Base-by-base conservation (phyloP, 2,888 invertebrate species). In the Rhabditoides inermis region DNA sequence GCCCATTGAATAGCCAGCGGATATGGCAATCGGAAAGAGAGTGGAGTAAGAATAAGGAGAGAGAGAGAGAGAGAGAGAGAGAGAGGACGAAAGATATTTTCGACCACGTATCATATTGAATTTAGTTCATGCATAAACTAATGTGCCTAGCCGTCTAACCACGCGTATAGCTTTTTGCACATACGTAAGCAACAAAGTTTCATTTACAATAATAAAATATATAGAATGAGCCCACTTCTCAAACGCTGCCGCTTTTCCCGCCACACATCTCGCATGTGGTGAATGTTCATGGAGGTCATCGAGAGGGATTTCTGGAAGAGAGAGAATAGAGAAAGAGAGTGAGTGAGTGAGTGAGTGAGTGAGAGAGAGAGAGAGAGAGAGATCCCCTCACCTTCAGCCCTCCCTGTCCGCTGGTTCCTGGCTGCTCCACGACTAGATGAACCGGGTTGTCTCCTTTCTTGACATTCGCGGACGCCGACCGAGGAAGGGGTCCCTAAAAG, bases 251-350 rank as follows among this genome's bases (percentile, higher is more conserved):
- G 15, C 10, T 32, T 32, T 32, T 39, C 7, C n/a, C 20, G 39
- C 20, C 20, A 39, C n/a, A 6, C 6, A 39, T 6, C 6, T 7
- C 20, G 36, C 23, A 26, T n/a, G 15, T 27, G 28, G 32, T 15
- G 26, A 41, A 49, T 30, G 41, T 5, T 23, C 27, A 27, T 30
- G 25, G 25, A 23, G 32, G n/a, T n/a, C n/a, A 37, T 22, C n/a
- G 30, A 7, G 30, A 22, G 49, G 25, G 10, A 49, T 25, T 23
- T 20, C 27, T 15, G n/a, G 27, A 32, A 22, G 40, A 22, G 23
- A 22, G 46, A n/a, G 20, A 28, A 6, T 36, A 27, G 28, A 47
- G 37, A 26, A 27, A 47, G 45, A 45, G 3, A 45, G 45, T 18
- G 27, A 28, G 42, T 28, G 42, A 42, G 27, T 7, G 28, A n/a